These are phyloP conservation scores for Grammomys surdaster DNA, from an alignment of 2,113 vertebrate species.

Conservation along the genomic window DNA sequence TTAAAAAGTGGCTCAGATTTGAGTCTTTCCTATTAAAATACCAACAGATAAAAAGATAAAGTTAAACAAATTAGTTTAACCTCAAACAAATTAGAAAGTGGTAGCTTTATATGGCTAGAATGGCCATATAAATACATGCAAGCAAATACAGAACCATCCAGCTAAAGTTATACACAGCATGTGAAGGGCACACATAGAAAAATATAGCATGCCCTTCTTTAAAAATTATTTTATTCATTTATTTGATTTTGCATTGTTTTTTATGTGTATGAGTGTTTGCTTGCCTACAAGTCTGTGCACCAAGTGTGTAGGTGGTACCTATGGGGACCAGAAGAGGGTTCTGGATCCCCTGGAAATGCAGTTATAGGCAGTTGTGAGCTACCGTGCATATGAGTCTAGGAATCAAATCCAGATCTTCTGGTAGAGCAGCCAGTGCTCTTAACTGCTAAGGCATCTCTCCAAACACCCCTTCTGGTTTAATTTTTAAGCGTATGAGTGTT, in stretches of 20 bases:
- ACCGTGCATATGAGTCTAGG: background rate
- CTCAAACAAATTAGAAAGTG: conserved; percentile 55
- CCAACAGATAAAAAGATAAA: conserved; percentile 57
- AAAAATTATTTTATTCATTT: background rate
- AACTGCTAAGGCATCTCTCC: background rate
- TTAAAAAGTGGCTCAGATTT: conserved; percentile 52
- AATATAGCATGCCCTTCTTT: conserved; percentile 29
- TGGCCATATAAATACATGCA: too few species aligned
- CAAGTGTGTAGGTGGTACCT: too few species aligned
- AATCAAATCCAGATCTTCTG: background rate
- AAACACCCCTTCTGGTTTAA: background rate
- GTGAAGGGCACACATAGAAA: conserved; percentile 46
- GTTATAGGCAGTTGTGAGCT: background rate
- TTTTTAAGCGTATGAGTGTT: background rate
- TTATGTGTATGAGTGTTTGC: background rate
- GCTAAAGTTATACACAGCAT: background rate
- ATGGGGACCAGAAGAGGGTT: background rate
- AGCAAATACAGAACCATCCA: conserved; percentile 33
- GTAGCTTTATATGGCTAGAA: conserved; percentile 50
- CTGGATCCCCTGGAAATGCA: background rate
- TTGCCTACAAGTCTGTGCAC: background rate
- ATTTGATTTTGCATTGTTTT: background rate
- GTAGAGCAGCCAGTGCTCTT: background rate
- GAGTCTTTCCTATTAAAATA: conserved; percentile 65
- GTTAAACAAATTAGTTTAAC: conserved; percentile 61